Conservation (phyloP, 2,888 invertebrate genomes). For the Crossocerus cetratus region DNA sequence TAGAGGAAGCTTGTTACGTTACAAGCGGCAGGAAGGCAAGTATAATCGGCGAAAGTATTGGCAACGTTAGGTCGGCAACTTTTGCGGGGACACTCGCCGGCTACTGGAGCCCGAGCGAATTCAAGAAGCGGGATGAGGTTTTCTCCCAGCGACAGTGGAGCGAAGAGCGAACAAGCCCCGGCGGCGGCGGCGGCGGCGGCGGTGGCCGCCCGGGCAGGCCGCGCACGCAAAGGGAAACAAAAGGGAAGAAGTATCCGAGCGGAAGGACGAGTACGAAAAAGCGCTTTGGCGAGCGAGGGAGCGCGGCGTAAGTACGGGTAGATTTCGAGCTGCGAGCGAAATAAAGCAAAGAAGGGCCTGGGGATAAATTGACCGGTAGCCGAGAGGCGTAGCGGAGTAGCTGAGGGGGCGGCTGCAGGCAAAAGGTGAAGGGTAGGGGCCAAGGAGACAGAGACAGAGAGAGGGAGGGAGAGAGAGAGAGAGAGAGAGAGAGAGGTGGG, state of each 20-base stretch:
- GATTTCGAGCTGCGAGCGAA: slow-evolving; percentile 52
- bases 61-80: background rate
- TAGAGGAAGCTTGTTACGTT: background rate
- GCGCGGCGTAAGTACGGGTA: slow-evolving; percentile 29
- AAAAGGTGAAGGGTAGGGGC: slow-evolving; percentile 14
- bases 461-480: slow-evolving; percentile 4
- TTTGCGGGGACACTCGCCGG: background rate
- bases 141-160: background rate
- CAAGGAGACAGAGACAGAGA: background rate
- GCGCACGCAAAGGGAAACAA: slow-evolving; percentile 31
- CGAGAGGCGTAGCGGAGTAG: slow-evolving; percentile 34
- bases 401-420: slow-evolving; percentile 9
- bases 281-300: slow-evolving; percentile 14
- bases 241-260: slow-evolving; percentile 29
- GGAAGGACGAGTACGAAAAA: slow-evolving; percentile 35
- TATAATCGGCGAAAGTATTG: background rate
- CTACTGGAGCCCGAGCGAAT: background rate
- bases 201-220: slow-evolving; percentile 8
- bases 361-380: slow-evolving; percentile 75
- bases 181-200: too few species aligned
- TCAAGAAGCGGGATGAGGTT: slow-evolving; percentile 1
- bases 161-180: background rate
- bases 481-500: slow-evolving; percentile 14
- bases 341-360: slow-evolving; percentile 62
- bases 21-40: background rate